Evolutionary conservation across 2,113 vertebrate genomes (phyloP), one percentile per base, ranked within the genome.

Genomic region (Anguilla japonica): DNA sequence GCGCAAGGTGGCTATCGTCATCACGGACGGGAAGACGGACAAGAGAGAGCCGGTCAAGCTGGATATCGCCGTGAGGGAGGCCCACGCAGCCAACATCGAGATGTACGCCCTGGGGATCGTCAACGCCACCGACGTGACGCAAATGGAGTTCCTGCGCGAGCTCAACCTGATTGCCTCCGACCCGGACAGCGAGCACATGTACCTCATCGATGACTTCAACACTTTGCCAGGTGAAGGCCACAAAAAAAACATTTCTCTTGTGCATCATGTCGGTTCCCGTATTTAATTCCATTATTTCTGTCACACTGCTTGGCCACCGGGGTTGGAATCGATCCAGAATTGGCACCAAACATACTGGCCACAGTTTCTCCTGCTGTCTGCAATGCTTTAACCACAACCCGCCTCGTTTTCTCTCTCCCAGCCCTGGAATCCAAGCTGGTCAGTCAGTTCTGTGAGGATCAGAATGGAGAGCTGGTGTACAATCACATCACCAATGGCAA

Each of bases 101-200:
- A 97, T 98, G 96, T 98, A 97, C 0, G 97, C 97, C 0, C 93
- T 98, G 89, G 97, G 97, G 46, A 98, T 98, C 5, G 95, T 97
- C 83, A 98, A 98, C 83, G 95, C 95, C 14, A 96, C 96, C 43
- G 97, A 98, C 90, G 95, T 96, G 39, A 96, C 96, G 0, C 97
- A 97, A 88, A 81, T 40, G 0, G 96, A 98, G 90, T 98, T 98
- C 82, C 89, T 97, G 84, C 92, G 39, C 26, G 97, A 98, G 89
- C 95, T 98, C n/a, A 97, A 97, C 83, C 95, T 97, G 83, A 98
- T 98, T 43, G 97, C 97, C 46, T 98, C 97, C 0, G 97, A 98
- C 80, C 97, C 97, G 16, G 97, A 98, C 91, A 92, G 89, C 79
- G 97, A 98, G 86, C 97, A 98, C 88, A 94, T 97, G 97, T 97